phyloP scores from a whole-genome alignment of 2,888 invertebrate species.

The Himalopsyche anomala region DNA sequence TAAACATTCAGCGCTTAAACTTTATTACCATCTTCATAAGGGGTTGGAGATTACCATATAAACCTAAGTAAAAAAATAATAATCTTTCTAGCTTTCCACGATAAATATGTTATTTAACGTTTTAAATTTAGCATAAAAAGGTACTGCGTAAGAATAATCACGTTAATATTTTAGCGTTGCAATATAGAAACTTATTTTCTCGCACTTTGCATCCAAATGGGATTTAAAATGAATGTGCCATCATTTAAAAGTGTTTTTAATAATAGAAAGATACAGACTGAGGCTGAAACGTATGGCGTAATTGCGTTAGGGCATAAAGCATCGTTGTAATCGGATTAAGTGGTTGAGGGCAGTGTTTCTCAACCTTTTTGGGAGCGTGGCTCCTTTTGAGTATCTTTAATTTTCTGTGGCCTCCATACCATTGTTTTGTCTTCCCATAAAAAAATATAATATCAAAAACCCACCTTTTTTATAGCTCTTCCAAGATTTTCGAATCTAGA shows the following conservation, averaged over 20 bases:
- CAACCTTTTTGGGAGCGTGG: no score
- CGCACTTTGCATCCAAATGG: slow-evolving; percentile 17
- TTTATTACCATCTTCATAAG: slow-evolving; percentile 37
- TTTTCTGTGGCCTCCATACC: no score
- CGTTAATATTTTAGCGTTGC: slow-evolving; percentile 30
- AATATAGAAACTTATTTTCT: slow-evolving; percentile 12
- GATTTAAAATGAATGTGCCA: neutral
- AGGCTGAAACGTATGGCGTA: no score
- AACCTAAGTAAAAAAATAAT: slow-evolving; percentile 36
- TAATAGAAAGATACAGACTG: neutral
- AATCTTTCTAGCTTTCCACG: neutral
- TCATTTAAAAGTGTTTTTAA: slow-evolving; percentile 30
- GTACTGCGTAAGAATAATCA: neutral
- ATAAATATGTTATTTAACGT: slow-evolving; percentile 36
- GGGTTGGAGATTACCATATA: slow-evolving; percentile 20
- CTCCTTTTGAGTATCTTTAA: no score
- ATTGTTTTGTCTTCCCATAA: no score
- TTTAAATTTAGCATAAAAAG: slow-evolving; percentile 25
- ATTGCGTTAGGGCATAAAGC: no score
- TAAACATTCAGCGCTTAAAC: slow-evolving; percentile 12
- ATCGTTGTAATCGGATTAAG: no score
- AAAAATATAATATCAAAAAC: no score
- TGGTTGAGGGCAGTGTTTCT: no score
- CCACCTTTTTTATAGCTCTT: no score
- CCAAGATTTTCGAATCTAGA: no score